These are phyloP conservation scores for Dasypolia templi DNA, from an alignment of 2,888 invertebrate genomes.

Conservation along the genomic window DNA sequence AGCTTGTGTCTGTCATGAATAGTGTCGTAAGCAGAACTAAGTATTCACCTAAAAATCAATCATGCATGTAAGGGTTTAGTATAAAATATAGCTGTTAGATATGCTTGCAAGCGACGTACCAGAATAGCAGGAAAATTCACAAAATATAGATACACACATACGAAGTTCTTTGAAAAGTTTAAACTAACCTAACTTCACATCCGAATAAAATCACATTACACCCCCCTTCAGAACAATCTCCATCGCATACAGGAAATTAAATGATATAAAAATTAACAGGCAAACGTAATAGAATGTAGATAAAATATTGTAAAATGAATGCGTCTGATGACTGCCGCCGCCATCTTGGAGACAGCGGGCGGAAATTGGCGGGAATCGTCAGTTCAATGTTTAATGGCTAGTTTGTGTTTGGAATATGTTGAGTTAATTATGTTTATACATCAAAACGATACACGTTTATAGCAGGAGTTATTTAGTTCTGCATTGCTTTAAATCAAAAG, in stretches of 20 bases:
- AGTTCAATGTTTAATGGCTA: conserved; percentile 12
- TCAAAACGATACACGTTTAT: conserved; percentile 7
- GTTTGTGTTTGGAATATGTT: conserved; percentile 22
- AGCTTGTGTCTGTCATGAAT: conserved; percentile 9
- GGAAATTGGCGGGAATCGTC: conserved; percentile 41
- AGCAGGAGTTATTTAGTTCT: neutral
- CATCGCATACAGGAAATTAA: conserved; percentile 61
- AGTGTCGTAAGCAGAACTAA: conserved; percentile 5
- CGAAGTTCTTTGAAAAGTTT: neutral
- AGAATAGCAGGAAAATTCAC: too few relatives aligned
- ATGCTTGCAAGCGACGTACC: too few relatives aligned
- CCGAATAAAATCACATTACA: conserved; percentile 54
- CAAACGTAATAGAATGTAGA: conserved; percentile 58
- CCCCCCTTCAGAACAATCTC: conserved; percentile 57
- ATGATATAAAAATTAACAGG: conserved; percentile 65
- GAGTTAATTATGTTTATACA: neutral
- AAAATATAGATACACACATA: neutral
- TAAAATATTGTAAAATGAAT: conserved; percentile 62
- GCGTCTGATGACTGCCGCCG: conserved; percentile 56
- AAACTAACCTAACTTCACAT: neutral
- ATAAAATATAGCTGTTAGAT: neutral
- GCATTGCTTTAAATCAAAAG: neutral
- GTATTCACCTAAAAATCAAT: conserved; percentile 13
- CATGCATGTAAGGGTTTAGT: conserved; percentile 1
- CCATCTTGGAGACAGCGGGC: conserved; percentile 60